Evolutionary conservation across 2,888 invertebrate species (phyloP).

Genomic region (Digitonthophagus gazella): DNA sequence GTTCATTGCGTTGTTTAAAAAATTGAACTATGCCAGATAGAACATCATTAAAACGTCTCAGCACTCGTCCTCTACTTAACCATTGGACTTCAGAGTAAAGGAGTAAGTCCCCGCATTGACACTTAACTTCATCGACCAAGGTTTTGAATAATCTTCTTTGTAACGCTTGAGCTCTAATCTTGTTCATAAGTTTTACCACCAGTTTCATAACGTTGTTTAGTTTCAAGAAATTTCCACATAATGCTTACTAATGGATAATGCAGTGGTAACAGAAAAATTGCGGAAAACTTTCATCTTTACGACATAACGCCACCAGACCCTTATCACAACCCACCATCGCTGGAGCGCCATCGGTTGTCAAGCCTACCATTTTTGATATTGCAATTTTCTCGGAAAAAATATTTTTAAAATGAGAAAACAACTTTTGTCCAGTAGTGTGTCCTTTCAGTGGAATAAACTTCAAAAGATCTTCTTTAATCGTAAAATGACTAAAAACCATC

Average conservation of each 20-base stretch:
- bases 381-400: conserved; percentile 25
- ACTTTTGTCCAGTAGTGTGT: conserved; percentile 29
- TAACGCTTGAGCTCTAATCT: conserved; percentile 22
- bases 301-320: conserved; percentile 31
- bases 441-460: conserved; percentile 30
- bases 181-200: conserved; percentile 1
- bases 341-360: conserved; percentile 32
- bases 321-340: conserved; percentile 31
- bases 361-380: conserved; percentile 31
- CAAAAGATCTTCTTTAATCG: conserved; percentile 31
- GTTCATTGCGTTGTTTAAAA: conserved; percentile 28
- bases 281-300: conserved; percentile 26
- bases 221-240: conserved; percentile 23
- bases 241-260: conserved; percentile 29
- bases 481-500: conserved; percentile 31
- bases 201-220: conserved; percentile 18
- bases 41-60: no score
- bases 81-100: conserved; percentile 22
- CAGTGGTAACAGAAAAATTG: conserved; percentile 28
- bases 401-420: conserved; percentile 30
- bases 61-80: conserved; percentile 22
- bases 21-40: conserved; percentile 26
- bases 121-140: conserved; percentile 18
- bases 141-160: conserved; percentile 25
- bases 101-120: no score